Base-by-base conservation (phyloP, 2,797 vertebrate species). In the Synanceia verrucosa region DNA sequence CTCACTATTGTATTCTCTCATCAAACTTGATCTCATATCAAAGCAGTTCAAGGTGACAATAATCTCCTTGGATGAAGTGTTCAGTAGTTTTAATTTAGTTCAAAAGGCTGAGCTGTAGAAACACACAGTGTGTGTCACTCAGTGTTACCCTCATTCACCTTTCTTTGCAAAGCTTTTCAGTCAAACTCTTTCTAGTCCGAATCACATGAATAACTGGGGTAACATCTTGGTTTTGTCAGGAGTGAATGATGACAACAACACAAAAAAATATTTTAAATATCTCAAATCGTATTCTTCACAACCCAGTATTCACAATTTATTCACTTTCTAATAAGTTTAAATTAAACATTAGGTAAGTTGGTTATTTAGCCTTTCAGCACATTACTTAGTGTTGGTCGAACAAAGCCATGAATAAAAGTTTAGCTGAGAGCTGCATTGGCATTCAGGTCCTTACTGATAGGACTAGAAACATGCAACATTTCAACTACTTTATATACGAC, bases 11-110 rank as follows among this genome's bases (percentile, higher is more conserved):
- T 39, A 24, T 14, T 69, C 31, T 62, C 29, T 62, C 41, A 46
- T 62, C 33, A 55, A 55, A 64, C 18, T 68, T 68, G 28, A 72
- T 68, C 36, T 81, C 44, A 73, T 33, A 53, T 82, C 65, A 79
- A 80, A 46, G 51, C 37, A 37, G 34, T 68, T 28, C 44, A 79
- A 81, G 63, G 48, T 57, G 16, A 51, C 12, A 55, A 63, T 28
- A 61, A 28, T 33, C 29, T 82, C 29, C 67, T 79, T 81, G 77
- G n/a, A 75, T 53, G 52, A 9, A 41, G 13, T 2, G 1, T 37
- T 64, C 19, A 69, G 12, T 75, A 39, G 51, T 26, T 76, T 12
- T n/a, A 47, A 8, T 74, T 67, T 14, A 50, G n/a, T 50, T 50
- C 65, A 37, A 72, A 76, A 76, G 44, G 33, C 23, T 18, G 18